These are phyloP conservation scores for Notodonta ziczac DNA, from an alignment of 2,888 invertebrate species.

Conservation along the genomic window DNA sequence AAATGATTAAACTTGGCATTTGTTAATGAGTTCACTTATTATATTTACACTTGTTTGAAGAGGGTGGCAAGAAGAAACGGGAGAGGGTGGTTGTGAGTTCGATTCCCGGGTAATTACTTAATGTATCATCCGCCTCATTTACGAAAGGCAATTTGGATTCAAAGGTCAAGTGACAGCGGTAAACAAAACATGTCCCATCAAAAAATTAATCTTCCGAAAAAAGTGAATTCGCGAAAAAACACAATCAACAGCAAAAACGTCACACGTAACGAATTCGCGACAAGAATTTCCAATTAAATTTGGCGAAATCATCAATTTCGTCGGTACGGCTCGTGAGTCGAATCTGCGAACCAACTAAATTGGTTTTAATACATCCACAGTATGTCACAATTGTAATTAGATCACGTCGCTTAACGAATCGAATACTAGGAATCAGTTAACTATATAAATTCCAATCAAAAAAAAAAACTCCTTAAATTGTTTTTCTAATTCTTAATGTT, in stretches of 20 bases:
- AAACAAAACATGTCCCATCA: background rate
- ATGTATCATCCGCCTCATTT: too few relatives aligned
- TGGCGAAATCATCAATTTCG: conserved; percentile 34
- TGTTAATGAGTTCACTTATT: conserved; percentile 40
- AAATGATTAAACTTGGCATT: conserved; percentile 44
- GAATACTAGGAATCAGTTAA: conserved; percentile 11
- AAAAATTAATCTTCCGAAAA: background rate
- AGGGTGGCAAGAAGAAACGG: conserved; percentile 18
- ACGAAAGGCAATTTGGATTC: too few relatives aligned
- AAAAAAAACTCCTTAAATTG: too few relatives aligned
- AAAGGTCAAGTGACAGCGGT: too few relatives aligned
- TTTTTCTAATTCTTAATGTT: too few relatives aligned
- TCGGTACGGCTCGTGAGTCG: conserved; percentile 8
- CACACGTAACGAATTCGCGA: conserved; percentile 16
- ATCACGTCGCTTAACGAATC: conserved; percentile 35
- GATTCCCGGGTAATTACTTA: too few relatives aligned
- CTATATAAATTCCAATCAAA: too few relatives aligned
- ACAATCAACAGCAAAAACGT: conserved; percentile 16
- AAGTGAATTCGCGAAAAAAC: conserved; percentile 2
- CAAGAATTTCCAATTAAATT: conserved; percentile 32
- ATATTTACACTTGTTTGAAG: conserved; percentile 39
- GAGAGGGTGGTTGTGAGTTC: background rate
- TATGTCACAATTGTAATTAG: conserved; percentile 36
- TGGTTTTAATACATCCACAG: conserved; percentile 40
- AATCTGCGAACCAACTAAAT: conserved; percentile 28